Base-by-base conservation (phyloP, 2,113 vertebrate genomes). In the Sapajus apella region DNA sequence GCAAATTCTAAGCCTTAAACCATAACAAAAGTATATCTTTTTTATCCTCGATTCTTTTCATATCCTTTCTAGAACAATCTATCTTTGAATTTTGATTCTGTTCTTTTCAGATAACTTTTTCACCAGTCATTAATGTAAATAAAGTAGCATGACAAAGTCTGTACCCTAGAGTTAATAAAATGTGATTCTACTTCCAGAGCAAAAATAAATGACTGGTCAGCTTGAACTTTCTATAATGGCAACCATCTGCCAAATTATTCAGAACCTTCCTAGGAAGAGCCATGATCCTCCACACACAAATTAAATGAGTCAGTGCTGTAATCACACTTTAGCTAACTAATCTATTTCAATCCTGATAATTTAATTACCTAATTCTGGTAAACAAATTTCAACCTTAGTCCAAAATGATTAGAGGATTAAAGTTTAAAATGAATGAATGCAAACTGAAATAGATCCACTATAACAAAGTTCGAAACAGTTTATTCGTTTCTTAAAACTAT, bases 321-420 rank as follows among this genome's bases (percentile, higher is more conserved):
- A 87, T 98, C 91, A 94, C 84, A 93, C 61, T 73, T 94, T n/a
- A 96, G 92, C 96, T 87, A 95, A 93, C 94, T 93, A 81, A 95
- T 96, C 79, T 93, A 85, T 80, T 97, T 93, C 96, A 95, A 92
- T 92, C 81, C 92, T 96, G 82, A 85, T 97, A 64, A 97, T 96
- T 91, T 94, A 97, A 98, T 97, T 97, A 95, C 61, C 58, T 96
- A 94, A 96, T 94, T 96, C 76, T 85, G 23, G 20, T 91, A 97
- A 97, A 95, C 91, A 95, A 95, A 95, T 91, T 91, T 89, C 86
- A 96, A 95, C 32, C 32, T 79, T 37, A 93, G 66, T 95, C 50
- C 73, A 97, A 97, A 97, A 97, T 96, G n/a, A 97, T 96, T 96
- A 96, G 27, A 91, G 77, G 77, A 96, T 91, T 97, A 96, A 94